Conservation (phyloP, 2,888 invertebrate genomes). For the Zele albiditarsus region DNA sequence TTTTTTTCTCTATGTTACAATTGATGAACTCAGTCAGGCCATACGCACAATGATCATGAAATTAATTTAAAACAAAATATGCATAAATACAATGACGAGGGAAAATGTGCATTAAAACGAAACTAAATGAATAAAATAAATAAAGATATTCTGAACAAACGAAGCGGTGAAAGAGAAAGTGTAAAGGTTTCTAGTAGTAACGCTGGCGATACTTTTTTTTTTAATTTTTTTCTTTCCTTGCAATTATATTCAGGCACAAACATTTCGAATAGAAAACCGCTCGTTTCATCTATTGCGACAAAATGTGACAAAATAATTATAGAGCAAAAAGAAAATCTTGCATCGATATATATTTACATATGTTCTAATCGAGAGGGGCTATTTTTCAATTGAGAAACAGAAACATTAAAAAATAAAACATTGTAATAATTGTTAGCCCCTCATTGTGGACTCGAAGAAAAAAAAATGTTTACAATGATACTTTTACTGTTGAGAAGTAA, state of each 20-base stretch:
- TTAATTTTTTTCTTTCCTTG: conserved; percentile 24
- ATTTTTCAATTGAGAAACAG: conserved; percentile 23
- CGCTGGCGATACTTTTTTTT: conserved; percentile 41
- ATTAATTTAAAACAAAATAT: not conserved
- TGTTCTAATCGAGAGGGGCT: not conserved
- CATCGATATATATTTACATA: not conserved
- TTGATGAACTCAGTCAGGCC: not conserved
- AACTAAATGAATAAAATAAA: conserved; percentile 8
- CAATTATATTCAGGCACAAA: conserved; percentile 23
- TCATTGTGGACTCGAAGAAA: not conserved
- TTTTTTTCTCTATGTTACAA: not conserved
- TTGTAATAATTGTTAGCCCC: not conserved
- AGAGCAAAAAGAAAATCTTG: not conserved
- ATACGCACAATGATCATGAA: not conserved
- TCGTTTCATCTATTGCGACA: conserved; percentile 27
- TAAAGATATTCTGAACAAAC: conserved; percentile 1
- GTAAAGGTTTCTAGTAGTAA: conserved; percentile 26
- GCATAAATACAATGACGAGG: conserved; percentile 26
- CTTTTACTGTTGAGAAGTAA: conserved; percentile 19
- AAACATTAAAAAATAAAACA: not conserved
- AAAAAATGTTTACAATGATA: conserved; percentile 17
- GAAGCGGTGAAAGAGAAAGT: conserved; percentile 7
- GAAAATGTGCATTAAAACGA: conserved; percentile 24
- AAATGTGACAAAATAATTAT: conserved; percentile 18
- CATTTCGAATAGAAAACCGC: not conserved